A percentile compares a stretch with the other conserved stretches of the same genome.
Conservation (phyloP, 1,140 invertebrate species). For the Trigoniulus corallinus region DNA sequence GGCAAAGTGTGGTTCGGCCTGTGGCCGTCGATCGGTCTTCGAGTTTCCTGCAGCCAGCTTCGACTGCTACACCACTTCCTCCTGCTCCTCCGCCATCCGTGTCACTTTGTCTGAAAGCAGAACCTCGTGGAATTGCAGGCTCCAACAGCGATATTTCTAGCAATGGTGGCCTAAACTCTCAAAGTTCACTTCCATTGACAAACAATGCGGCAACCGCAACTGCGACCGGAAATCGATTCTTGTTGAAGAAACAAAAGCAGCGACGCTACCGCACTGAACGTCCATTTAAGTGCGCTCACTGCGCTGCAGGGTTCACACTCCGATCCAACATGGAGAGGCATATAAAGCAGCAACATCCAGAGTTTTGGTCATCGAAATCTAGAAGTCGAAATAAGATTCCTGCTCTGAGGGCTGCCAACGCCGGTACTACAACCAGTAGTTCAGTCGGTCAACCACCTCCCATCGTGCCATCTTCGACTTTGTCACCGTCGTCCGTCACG, state of each 20-base stretch:
- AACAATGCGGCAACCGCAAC: not conserved
- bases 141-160: constrained; percentile 27
- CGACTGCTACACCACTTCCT: constrained; percentile 1
- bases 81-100: constrained; percentile 1
- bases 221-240: constrained; percentile 2
- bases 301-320: constrained; percentile 70
- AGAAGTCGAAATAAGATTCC: constrained; percentile 9
- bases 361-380: constrained; percentile 40
- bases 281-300: constrained; percentile 74
- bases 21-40: constrained; percentile 4
- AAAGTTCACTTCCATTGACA: not conserved
- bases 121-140: constrained; percentile 3
- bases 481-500: not conserved
- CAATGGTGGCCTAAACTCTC: constrained; percentile 8
- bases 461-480: not conserved
- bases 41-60: too few relatives aligned
- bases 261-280: constrained; percentile 74
- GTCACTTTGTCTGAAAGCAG: not conserved
- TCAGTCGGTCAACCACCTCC: constrained; percentile 8
- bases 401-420: constrained; percentile 11
- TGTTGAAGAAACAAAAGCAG: constrained; percentile 73
- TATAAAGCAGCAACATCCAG: constrained; percentile 82
- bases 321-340: constrained; percentile 86
- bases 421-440: constrained; percentile 5
- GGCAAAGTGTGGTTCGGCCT: constrained; percentile 2